A percentile compares a stretch with the other conserved stretches of the same genome.
These are phyloP conservation scores for Nephila pilipes DNA, from an alignment of 1,140 invertebrate genomes.

Conservation along the genomic window DNA sequence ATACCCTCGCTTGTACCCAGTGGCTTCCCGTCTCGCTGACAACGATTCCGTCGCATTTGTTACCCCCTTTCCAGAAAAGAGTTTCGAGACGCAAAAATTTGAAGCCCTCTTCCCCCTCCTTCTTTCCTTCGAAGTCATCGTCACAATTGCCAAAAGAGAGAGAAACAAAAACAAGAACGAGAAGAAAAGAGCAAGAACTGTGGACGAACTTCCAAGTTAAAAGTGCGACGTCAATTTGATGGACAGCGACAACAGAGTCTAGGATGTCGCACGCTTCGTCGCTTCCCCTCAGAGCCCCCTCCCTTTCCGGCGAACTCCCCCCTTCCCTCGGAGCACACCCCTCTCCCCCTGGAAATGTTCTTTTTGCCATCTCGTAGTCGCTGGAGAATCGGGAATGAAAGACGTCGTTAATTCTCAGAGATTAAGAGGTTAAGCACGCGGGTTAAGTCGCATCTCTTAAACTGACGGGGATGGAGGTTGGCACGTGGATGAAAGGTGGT, in stretches of 20 bases:
- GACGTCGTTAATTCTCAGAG: slow-evolving; percentile 47
- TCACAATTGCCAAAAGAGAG: background rate
- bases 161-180: slow-evolving; percentile 5
- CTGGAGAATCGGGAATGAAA: slow-evolving; percentile 41
- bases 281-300: background rate
- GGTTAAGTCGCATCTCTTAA: slow-evolving; percentile 34
- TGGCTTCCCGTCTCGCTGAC: background rate
- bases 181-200: background rate
- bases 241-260: slow-evolving; percentile 75
- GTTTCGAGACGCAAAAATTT: background rate
- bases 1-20: background rate
- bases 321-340: background rate
- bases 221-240: slow-evolving; percentile 72
- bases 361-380: slow-evolving; percentile 18
- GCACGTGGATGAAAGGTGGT: background rate
- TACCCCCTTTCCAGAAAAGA: slow-evolving; percentile 18
- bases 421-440: slow-evolving; percentile 33
- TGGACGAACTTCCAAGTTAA: slow-evolving; percentile 54
- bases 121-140: background rate
- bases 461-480: background rate
- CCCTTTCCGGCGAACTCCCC: background rate
- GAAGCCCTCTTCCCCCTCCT: background rate
- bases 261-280: slow-evolving; percentile 72
- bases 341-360: background rate
- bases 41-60: slow-evolving; percentile 26